phyloP scores from a whole-genome alignment of 2,797 vertebrate genomes.

The Schizothorax lantsangensis region DNA sequence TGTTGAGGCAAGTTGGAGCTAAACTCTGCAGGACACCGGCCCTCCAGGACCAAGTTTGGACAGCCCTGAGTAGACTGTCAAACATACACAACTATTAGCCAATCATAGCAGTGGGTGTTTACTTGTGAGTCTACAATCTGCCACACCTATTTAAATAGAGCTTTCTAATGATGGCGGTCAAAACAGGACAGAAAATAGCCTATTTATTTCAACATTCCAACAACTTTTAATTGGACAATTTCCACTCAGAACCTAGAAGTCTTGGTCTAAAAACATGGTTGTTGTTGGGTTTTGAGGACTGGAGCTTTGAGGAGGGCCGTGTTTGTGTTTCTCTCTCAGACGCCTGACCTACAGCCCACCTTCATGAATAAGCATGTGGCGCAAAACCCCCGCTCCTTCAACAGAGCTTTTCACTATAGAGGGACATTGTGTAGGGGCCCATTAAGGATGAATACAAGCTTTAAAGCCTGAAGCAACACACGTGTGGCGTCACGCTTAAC shows the following conservation, averaged over 20 bases:
- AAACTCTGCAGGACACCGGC: no score
- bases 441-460: slow-evolving; percentile 39
- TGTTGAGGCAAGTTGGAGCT: no score
- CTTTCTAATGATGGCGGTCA: not conserved
- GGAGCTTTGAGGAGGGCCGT: not conserved
- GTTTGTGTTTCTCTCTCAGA: slow-evolving; percentile 19
- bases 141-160: not conserved
- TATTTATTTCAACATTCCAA: not conserved
- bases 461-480: slow-evolving; percentile 44
- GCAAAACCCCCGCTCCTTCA: slow-evolving; percentile 37
- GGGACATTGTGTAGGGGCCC: slow-evolving; percentile 19
- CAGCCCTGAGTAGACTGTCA: not conserved
- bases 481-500: slow-evolving; percentile 17
- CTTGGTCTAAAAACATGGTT: not conserved
- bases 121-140: not conserved
- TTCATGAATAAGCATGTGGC: slow-evolving; percentile 55
- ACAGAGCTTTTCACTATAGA: slow-evolving; percentile 45
- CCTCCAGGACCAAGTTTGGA: no score
- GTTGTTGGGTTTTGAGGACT: not conserved
- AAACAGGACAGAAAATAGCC: not conserved
- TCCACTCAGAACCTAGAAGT: not conserved
- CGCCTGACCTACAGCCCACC: slow-evolving; percentile 32
- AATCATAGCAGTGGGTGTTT: not conserved
- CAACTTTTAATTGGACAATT: not conserved
- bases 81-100: not conserved